These are phyloP conservation scores for Phaonia tiefii DNA, from an alignment of 2,888 invertebrate species.

Conservation along the genomic window DNA sequence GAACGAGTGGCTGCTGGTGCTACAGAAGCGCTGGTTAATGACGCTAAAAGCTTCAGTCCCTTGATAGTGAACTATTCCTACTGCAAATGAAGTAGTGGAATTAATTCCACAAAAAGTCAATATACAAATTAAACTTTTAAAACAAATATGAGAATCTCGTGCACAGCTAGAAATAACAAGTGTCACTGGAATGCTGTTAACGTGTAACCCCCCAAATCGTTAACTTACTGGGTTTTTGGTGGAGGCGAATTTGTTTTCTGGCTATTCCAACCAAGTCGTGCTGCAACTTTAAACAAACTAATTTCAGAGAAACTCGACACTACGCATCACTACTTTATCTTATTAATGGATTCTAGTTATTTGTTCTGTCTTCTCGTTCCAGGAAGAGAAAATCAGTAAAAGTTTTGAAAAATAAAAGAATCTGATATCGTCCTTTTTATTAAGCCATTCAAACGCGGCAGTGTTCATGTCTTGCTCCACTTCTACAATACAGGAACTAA, in stretches of 20 bases:
- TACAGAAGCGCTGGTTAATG: no score
- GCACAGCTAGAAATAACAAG: no score
- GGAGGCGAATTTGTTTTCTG: no score
- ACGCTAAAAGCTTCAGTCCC: no score
- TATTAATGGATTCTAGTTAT: no score
- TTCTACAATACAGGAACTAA: no score
- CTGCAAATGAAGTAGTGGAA: no score
- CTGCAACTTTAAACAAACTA: slow-evolving; percentile 3
- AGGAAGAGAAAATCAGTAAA: not conserved
- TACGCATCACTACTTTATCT: not conserved
- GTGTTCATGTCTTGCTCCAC: not conserved
- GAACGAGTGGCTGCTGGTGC: not conserved
- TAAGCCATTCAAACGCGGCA: not conserved
- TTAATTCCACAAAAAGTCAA: not conserved
- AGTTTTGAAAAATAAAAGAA: not conserved
- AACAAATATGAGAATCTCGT: no score
- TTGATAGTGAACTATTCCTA: not conserved
- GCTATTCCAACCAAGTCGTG: not conserved
- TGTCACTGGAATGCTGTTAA: no score
- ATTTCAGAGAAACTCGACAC: not conserved
- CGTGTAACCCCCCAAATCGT: no score
- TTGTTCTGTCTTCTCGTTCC: no score
- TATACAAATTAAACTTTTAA: not conserved
- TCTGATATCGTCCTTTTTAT: not conserved
- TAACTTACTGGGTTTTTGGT: no score